Evolutionary conservation across 2,113 vertebrate species (phyloP), one percentile per base, ranked within the genome.

Genomic region (Hemiscyllium ocellatum): DNA sequence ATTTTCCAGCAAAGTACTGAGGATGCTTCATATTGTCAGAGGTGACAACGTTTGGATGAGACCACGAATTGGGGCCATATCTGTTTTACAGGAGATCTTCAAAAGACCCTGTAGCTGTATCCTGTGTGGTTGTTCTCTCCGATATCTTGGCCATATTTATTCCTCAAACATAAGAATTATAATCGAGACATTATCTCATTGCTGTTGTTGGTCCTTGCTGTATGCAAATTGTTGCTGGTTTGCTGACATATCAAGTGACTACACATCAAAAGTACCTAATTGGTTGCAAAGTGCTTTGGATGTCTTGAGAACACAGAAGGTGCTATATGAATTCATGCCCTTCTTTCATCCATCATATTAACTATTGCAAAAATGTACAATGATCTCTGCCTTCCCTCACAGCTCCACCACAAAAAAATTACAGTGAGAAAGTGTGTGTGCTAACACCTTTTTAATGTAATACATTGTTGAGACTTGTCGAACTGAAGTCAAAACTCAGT

Each of bases 361-460:
- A 68, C 65, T 94, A 33, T 68, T 94, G 66, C 17, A 17, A 68
- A 94, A 26, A 90, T 56, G 86, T 52, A 24, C 86, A 89, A 15
- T 56, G 50, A 52, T 89, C 47, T 89, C 50, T 50, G 22, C 50
- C 56, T 86, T 47, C 86, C 33, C 26, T 94, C 65, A 19, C n/a
- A 68, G 29, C n/a, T 68, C n/a, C 65, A 68, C 56, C 86, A 94
- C 4, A 26, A 61, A 87, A 52, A 42, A 22, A 22, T 94, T 94
- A 94, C 17, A 66, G 68, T 68, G 65, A 26, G 86, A 68, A 37
- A 65, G 19, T 68, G n/a, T 68, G 26, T 61, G 29, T 5, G n/a
- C 42, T 22, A 96, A 97, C 98, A 98, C 97, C 97, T 97, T 98
- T 96, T 98, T 97, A 96, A 98, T 97, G 97, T 97, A 97, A 96